Percentiles rank a stretch among this genome's conserved stretches.
Evolutionary conservation across 2,113 vertebrate species (phyloP).

Genomic region (Charadrius vociferus): DNA sequence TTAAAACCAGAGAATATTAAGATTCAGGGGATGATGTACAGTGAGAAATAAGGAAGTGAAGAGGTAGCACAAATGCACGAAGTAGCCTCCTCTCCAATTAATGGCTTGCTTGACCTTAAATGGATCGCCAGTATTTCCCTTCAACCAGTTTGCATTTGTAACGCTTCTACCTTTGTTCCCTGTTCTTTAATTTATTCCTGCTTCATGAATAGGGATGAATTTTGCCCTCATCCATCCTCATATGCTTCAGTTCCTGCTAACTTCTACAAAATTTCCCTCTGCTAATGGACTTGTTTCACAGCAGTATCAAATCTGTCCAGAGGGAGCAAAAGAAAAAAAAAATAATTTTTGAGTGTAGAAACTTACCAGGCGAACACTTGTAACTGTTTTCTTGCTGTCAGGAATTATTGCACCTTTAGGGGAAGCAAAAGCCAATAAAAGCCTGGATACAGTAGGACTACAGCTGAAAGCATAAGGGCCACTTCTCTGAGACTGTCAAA

Average conservation of each 20-base stretch:
- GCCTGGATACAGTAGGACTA: neutral
- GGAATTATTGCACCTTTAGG: neutral
- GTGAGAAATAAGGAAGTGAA: neutral
- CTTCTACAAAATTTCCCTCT: neutral
- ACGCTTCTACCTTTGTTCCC: neutral
- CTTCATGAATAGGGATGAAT: neutral
- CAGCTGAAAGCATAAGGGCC: neutral
- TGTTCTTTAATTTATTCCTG: neutral
- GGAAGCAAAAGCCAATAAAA: conserved; percentile 8
- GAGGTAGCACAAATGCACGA: neutral
- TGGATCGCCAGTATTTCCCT: neutral
- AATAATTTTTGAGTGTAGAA: neutral
- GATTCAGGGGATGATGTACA: neutral
- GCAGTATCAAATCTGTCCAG: neutral
- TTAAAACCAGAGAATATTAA: neutral
- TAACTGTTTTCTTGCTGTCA: neutral
- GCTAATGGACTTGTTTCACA: neutral
- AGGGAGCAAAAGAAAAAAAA: neutral
- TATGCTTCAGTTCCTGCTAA: neutral
- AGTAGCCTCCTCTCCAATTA: neutral
- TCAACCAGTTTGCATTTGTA: neutral
- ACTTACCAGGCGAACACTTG: conserved; percentile 8
- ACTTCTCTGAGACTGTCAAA: neutral
- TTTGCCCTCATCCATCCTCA: neutral
- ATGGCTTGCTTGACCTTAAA: neutral